phyloP scores from a whole-genome alignment of 2,888 invertebrate genomes.

The Netelia fuscicornis region DNA sequence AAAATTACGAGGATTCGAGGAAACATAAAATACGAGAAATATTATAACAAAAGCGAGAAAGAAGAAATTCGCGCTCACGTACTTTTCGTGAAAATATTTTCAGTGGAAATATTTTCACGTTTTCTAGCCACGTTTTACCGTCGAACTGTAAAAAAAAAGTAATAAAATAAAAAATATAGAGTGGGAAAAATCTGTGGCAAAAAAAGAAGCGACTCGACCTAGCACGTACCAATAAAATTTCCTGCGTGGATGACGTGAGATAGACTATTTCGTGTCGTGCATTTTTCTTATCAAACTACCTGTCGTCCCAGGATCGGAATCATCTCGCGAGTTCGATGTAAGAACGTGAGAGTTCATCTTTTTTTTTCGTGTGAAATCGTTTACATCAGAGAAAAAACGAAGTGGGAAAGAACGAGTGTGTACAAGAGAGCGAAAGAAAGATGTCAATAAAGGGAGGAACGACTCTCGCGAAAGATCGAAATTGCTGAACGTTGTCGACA shows the following conservation, averaged over 20 bases:
- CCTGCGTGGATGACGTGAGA: neutral
- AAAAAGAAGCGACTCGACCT: neutral
- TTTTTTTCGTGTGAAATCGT: neutral
- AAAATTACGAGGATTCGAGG: too few relatives aligned
- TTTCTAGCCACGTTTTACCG: too few relatives aligned
- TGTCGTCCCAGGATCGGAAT: neutral
- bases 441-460: too few relatives aligned
- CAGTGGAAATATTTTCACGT: too few relatives aligned
- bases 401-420: constrained; percentile 48
- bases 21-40: too few relatives aligned
- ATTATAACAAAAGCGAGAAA: too few relatives aligned
- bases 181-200: neutral
- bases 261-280: neutral
- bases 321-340: neutral
- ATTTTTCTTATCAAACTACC: neutral
- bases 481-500: constrained; percentile 18
- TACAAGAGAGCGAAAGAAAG: neutral
- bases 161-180: too few relatives aligned
- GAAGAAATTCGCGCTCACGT: too few relatives aligned
- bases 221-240: neutral
- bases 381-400: constrained; percentile 26
- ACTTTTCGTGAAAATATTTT: too few relatives aligned
- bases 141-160: too few relatives aligned
- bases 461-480: too few relatives aligned
- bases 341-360: neutral